Evolutionary conservation across 1,140 invertebrate species (phyloP).

Genomic region (Ostrea edulis): DNA sequence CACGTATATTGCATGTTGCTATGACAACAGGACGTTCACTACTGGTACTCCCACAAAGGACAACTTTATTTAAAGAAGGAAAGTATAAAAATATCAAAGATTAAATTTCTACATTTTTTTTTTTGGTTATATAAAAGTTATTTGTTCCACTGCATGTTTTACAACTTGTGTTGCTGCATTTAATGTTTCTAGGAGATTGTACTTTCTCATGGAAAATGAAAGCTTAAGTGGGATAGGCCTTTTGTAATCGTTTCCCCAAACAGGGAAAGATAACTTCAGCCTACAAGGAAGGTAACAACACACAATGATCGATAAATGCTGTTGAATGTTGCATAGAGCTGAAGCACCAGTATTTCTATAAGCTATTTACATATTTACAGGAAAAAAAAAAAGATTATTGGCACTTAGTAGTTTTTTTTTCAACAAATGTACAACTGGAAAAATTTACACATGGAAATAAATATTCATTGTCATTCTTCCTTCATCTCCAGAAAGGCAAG

Average conservation of each 20-base stretch:
- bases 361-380: conserved; percentile 25
- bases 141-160: conserved; percentile 3
- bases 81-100: conserved; percentile 4
- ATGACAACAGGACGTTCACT: conserved; percentile 25
- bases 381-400: conserved; percentile 6
- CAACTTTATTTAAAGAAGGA: background rate
- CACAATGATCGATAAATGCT: conserved; percentile 28
- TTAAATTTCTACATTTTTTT: background rate
- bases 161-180: background rate
- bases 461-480: conserved; percentile 12
- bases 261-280: background rate
- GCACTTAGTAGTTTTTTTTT: background rate
- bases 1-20: conserved; percentile 30
- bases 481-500: background rate
- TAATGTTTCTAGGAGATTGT: background rate
- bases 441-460: conserved; percentile 21
- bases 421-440: conserved; percentile 24
- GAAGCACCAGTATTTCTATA: conserved; percentile 19
- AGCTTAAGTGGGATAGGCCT: background rate
- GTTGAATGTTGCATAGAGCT: conserved; percentile 31
- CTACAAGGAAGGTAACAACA: background rate
- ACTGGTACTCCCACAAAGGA: background rate
- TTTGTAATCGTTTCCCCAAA: background rate
- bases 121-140: background rate
- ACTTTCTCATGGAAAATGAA: background rate